Conservation (phyloP, 2,888 invertebrate genomes). For the Hemithea aestivaria region DNA sequence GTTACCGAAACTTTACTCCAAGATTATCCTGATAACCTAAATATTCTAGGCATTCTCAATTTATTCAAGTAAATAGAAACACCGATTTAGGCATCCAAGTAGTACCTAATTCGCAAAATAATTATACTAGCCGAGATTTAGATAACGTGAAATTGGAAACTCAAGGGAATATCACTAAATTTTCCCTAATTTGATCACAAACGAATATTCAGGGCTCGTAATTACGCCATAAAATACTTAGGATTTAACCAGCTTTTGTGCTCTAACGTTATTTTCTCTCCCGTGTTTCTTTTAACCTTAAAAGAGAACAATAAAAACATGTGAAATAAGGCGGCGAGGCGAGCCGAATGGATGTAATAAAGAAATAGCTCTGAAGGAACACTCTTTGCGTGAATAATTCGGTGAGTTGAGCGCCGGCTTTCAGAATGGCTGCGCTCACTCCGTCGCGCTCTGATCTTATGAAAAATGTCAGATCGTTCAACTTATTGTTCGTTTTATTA, state of each 20-base stretch:
- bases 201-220: constrained; percentile 17
- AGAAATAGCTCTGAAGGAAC: constrained; percentile 56
- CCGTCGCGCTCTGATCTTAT: constrained; percentile 16
- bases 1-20: too few relatives aligned
- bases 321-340: constrained; percentile 47
- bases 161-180: constrained; percentile 9
- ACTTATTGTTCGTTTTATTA: constrained; percentile 3
- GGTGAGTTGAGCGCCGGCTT: constrained; percentile 42
- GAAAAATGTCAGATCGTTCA: constrained; percentile 14
- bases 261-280: constrained; percentile 29
- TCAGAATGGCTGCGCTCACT: constrained; percentile 16
- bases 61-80: too few relatives aligned
- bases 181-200: constrained; percentile 16
- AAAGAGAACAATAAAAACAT: constrained; percentile 51
- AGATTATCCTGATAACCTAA: too few relatives aligned
- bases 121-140: constrained; percentile 5
- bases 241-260: constrained; percentile 24
- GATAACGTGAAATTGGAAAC: constrained; percentile 8
- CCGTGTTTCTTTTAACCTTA: constrained; percentile 32
- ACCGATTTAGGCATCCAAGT: too few relatives aligned
- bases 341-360: constrained; percentile 58
- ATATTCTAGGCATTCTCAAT: constrained; percentile 1
- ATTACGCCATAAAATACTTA: constrained; percentile 32
- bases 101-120: not conserved
- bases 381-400: constrained; percentile 54